phyloP scores from a whole-genome alignment of 2,797 vertebrate genomes.

The Anas georgica region DNA sequence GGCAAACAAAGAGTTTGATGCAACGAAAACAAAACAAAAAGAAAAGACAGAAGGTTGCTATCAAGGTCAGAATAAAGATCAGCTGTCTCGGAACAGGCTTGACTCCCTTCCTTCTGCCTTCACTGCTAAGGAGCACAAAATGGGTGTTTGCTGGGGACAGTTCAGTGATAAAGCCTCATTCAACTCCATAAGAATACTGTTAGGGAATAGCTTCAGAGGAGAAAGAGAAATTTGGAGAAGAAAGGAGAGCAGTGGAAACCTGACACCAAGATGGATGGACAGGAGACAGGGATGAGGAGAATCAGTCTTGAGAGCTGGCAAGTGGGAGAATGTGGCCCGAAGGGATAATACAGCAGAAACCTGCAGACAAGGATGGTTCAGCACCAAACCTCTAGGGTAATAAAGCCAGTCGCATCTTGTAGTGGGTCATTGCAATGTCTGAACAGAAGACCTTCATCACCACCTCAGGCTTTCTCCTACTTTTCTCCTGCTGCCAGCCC shows the following conservation, averaged over 20 bases:
- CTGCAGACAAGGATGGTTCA: background rate
- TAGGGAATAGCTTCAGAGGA: background rate
- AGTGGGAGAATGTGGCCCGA: background rate
- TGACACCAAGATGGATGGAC: background rate
- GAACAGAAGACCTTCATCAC: background rate
- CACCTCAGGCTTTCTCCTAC: background rate
- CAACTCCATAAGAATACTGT: background rate
- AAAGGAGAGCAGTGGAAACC: background rate
- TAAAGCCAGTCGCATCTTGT: background rate
- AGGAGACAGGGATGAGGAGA: background rate
- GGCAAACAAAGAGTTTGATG: constrained; percentile 15
- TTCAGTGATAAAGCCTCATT: background rate
- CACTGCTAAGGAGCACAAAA: background rate
- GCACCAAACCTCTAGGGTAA: background rate
- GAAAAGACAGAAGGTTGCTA: background rate
- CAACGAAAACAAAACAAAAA: constrained; percentile 19
- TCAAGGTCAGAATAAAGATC: constrained; percentile 39
- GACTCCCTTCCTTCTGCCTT: background rate
- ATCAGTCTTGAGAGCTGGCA: background rate
- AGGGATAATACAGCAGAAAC: background rate
- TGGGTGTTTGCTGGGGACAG: background rate
- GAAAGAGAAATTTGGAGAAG: background rate
- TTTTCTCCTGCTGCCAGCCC: background rate
- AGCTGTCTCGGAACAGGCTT: background rate
- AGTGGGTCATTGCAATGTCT: background rate